phyloP scores from a whole-genome alignment of 2,113 vertebrate genomes.

The Tychaedon coryphoeus region DNA sequence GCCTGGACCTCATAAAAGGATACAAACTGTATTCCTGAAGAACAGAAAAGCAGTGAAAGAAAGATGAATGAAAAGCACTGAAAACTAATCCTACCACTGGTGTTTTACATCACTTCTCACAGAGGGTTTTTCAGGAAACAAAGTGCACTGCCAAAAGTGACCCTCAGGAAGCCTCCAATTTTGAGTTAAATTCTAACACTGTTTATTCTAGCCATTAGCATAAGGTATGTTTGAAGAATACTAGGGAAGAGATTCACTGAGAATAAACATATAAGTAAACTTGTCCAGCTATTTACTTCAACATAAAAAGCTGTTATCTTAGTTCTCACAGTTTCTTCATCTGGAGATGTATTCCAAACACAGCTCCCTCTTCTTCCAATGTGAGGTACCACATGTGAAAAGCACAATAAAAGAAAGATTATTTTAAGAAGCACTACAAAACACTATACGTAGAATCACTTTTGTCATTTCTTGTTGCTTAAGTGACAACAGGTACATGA shows the following conservation, averaged over 20 bases:
- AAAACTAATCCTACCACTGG: background rate
- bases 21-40: background rate
- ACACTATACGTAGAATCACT: background rate
- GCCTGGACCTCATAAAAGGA: background rate
- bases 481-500: background rate
- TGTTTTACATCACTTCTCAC: background rate
- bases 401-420: background rate
- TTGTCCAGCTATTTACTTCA: background rate
- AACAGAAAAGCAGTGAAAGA: background rate
- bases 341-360: background rate
- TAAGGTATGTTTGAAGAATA: background rate
- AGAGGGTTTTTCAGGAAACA: background rate
- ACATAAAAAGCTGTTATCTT: background rate
- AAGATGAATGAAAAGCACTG: background rate
- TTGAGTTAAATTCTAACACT: background rate
- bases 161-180: background rate
- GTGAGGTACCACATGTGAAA: fast-evolving
- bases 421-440: background rate
- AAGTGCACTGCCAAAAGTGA: background rate
- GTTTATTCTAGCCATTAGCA: background rate
- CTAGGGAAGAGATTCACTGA: background rate
- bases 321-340: background rate
- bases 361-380: background rate
- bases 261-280: background rate
- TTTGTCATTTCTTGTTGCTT: background rate